Percentiles rank a stretch among this genome's conserved stretches.
Evolutionary conservation across 2,888 invertebrate species (phyloP).

Genomic region (Apamea sordens): DNA sequence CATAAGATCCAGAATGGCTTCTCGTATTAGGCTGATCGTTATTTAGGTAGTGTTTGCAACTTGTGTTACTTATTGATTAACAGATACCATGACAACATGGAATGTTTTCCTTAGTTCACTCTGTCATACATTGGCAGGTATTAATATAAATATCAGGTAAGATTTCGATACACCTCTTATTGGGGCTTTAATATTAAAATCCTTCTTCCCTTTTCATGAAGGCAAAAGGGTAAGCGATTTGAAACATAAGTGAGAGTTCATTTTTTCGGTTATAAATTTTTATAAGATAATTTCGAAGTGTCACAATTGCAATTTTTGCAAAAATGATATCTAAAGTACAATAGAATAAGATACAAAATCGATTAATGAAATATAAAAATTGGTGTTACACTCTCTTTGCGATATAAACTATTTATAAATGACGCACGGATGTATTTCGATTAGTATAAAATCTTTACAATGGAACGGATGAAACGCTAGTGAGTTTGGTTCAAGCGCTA

Average conservation of each 20-base stretch:
- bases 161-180: constrained; percentile 34
- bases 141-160: constrained; percentile 57
- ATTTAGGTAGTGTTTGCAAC: constrained; percentile 65
- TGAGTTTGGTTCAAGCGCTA: constrained; percentile 78
- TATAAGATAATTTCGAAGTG: constrained; percentile 58
- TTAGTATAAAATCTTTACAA: constrained; percentile 80
- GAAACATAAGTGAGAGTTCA: constrained; percentile 47
- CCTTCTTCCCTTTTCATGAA: constrained; percentile 60
- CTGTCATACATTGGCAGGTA: constrained; percentile 48
- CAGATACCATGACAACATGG: constrained; percentile 48
- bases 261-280: constrained; percentile 33
- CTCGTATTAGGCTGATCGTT: constrained; percentile 62
- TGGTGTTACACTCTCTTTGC: constrained; percentile 78
- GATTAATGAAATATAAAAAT: constrained; percentile 73
- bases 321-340: constrained; percentile 68
- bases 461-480: constrained; percentile 86
- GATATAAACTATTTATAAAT: constrained; percentile 73
- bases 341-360: constrained; percentile 70
- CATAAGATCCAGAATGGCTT: constrained; percentile 60
- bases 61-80: constrained; percentile 37
- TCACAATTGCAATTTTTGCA: constrained; percentile 55
- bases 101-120: constrained; percentile 55
- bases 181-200: constrained; percentile 52
- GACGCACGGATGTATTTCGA: constrained; percentile 79
- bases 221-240: constrained; percentile 64